phyloP scores from a whole-genome alignment of 2,888 invertebrate genomes.

The Sarcophaga rosellei region DNA sequence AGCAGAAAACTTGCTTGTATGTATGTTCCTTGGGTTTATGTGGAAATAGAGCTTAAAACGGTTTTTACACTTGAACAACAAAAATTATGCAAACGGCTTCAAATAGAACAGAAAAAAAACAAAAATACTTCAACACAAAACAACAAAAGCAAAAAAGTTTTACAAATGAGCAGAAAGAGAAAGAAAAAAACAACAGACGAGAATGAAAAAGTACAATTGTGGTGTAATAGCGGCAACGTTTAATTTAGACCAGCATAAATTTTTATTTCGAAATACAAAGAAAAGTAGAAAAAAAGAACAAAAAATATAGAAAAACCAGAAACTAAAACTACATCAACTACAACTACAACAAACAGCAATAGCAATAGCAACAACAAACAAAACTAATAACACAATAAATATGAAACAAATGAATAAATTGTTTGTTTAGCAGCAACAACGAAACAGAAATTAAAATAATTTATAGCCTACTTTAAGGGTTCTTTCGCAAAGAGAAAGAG shows the following conservation, averaged over 20 bases:
- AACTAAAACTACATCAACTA: slow-evolving; percentile 33
- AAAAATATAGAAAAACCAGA: not conserved
- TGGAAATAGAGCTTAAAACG: slow-evolving; percentile 56
- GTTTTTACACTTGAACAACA: slow-evolving; percentile 57
- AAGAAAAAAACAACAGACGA: too few relatives aligned
- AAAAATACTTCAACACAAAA: too few relatives aligned
- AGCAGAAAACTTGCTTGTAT: not conserved
- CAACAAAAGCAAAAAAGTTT: too few relatives aligned
- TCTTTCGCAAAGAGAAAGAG: not conserved
- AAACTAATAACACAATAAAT: slow-evolving; percentile 28
- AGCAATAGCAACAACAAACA: slow-evolving; percentile 41
- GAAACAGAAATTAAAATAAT: not conserved
- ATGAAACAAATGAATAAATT: slow-evolving; percentile 46
- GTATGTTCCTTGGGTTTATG: slow-evolving; percentile 22
- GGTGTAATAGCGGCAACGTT: slow-evolving; percentile 54
- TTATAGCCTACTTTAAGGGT: slow-evolving; percentile 58
- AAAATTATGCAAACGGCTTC: slow-evolving; percentile 55
- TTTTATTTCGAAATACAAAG: slow-evolving; percentile 41
- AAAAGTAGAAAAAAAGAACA: not conserved
- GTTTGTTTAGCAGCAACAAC: slow-evolving; percentile 12
- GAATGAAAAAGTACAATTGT: slow-evolving; percentile 44
- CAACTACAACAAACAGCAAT: slow-evolving; percentile 9
- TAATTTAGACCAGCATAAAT: slow-evolving; percentile 61
- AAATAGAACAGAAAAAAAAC: too few relatives aligned
- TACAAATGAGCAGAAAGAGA: too few relatives aligned